Evolutionary conservation across 1,140 invertebrate species (phyloP).

Genomic region (Cylas formicarius): DNA sequence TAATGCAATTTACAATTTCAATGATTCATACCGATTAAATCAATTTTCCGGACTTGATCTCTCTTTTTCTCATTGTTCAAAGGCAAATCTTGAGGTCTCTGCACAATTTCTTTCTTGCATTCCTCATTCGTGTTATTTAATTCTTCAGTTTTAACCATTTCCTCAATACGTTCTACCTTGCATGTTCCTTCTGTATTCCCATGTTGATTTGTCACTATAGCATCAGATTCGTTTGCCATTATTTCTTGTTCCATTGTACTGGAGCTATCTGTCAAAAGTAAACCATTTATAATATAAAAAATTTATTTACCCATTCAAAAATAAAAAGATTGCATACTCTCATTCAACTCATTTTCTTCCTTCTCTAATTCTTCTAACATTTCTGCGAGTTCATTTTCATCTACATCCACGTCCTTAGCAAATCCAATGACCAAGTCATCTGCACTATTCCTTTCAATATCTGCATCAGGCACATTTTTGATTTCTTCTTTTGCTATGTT

Average conservation of each 20-base stretch:
- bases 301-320: no score
- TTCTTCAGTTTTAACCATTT: constrained; percentile 5
- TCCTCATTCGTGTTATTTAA: constrained; percentile 2
- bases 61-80: constrained; percentile 20
- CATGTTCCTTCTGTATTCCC: neutral
- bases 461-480: neutral
- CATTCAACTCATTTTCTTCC: constrained; percentile 34
- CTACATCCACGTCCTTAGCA: constrained; percentile 44
- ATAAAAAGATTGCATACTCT: no score
- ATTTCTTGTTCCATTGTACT: neutral
- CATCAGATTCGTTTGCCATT: neutral
- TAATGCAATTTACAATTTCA: constrained; percentile 32
- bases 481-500: neutral
- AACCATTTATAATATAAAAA: no score
- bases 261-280: no score
- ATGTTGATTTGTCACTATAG: neutral
- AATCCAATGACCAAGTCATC: constrained; percentile 38
- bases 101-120: neutral
- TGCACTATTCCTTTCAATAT: constrained; percentile 1
- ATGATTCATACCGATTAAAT: constrained; percentile 26
- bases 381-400: constrained; percentile 51
- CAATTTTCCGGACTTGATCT: constrained; percentile 17
- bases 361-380: constrained; percentile 52
- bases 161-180: constrained; percentile 9
- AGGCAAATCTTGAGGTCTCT: constrained; percentile 24